Base-by-base conservation (phyloP, 2,113 vertebrate genomes). In the Thunnus thynnus region DNA sequence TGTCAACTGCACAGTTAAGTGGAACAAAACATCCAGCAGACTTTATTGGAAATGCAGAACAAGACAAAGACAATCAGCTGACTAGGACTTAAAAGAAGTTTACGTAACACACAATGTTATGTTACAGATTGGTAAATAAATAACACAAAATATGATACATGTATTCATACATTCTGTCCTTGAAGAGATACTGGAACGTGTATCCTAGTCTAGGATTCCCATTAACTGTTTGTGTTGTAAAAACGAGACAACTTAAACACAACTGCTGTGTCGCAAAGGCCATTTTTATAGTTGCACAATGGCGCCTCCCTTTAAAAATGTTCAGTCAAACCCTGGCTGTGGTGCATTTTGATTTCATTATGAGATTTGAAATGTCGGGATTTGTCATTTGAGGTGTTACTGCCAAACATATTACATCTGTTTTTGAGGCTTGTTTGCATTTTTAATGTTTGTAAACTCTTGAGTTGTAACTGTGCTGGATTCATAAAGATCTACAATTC, bases 21-120 rank as follows among this genome's bases (percentile, higher is more conserved):
- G 62, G 58, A 90, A 77, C 20, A 62, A 83, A 82, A 86, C 84
- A 87, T 88, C 83, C 71, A 91, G 91, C 82, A 76, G 70, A 83
- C 61, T 86, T 91, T 89, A 92, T 89, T 91, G 75, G 67, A 83
- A 88, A 88, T 80, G 81, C 86, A 89, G 76, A 78, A 81, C 64
- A 78, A 78, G 83, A 90, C 74, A 76, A 82, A 81, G 48, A 84
- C 77, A 65, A 76, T 55, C 68, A 88, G 50, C 72, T 62, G 77
- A 89, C 72, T 66, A 62, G 0, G 81, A 73, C 13, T 32, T n/a
- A 71, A 82, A 89, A 73, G 18, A 77, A 69, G 36, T 63, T 64
- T 47, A 67, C 16, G 41, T 84, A 83, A 88, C 69, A 80, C 51
- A 84, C 13, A 32, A 83, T 25, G 57, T 52, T 48, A 52, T 80